Percentiles rank a stretch among this genome's conserved stretches.
Conservation (phyloP, 2,797 vertebrate genomes). For the Leptatherina wallacei region DNA sequence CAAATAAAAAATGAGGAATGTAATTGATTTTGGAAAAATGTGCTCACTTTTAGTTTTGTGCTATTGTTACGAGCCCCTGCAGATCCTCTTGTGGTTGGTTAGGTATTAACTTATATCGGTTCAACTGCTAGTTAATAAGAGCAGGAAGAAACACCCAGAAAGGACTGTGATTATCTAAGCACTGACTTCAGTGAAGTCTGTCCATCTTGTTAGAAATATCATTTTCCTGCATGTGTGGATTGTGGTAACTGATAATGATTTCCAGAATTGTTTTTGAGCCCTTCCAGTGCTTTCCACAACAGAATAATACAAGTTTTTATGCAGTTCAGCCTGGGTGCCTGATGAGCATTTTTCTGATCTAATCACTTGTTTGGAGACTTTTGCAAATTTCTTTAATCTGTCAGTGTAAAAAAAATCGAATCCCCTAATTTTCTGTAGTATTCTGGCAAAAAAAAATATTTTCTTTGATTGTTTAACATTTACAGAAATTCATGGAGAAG, state of each 20-base stretch:
- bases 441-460: too few species aligned
- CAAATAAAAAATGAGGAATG: not conserved
- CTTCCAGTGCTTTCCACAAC: too few species aligned
- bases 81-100: not conserved
- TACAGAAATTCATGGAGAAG: too few species aligned
- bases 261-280: not conserved
- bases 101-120: not conserved
- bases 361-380: not conserved
- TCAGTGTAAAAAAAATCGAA: too few species aligned
- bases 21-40: not conserved
- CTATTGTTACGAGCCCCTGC: not conserved
- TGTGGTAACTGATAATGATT: not conserved
- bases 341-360: not conserved
- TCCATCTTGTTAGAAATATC: not conserved
- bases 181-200: not conserved
- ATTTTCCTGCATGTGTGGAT: not conserved
- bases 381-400: too few species aligned
- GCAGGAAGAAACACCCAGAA: not conserved
- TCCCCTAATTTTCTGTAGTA: too few species aligned
- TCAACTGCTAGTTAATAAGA: not conserved
- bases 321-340: too few species aligned
- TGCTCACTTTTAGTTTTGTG: not conserved
- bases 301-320: too few species aligned
- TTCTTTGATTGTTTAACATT: too few species aligned
- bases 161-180: not conserved